Conservation (phyloP, 2,113 vertebrate species). For the Microtus oregoni region DNA sequence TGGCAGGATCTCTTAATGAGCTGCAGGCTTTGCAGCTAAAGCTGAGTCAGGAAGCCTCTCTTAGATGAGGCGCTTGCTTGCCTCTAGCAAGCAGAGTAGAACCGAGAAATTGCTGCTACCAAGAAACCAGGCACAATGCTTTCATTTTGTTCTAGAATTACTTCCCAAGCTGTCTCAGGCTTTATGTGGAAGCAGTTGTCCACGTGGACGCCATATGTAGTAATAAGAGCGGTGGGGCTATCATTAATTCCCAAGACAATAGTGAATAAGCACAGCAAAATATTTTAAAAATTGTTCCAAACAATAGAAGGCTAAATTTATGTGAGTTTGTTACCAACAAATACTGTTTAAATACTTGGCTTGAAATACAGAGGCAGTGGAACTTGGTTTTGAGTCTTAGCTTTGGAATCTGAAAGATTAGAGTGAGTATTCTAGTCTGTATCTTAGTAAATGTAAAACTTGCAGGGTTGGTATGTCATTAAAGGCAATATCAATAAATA, state of each 20-base stretch:
- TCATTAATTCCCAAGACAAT: background rate
- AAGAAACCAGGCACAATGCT: too few relatives aligned
- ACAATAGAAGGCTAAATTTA: constrained; percentile 30
- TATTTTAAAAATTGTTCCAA: background rate
- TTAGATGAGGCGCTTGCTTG: too few relatives aligned
- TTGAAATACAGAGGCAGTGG: constrained; percentile 19
- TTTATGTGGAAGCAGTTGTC: too few relatives aligned
- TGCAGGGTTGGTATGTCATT: background rate
- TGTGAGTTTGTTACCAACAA: background rate
- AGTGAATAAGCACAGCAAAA: background rate
- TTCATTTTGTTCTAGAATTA: too few relatives aligned
- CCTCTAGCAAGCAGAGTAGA: too few relatives aligned
- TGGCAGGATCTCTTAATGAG: too few relatives aligned
- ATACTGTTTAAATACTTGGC: background rate
- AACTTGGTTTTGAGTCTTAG: background rate
- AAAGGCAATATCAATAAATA: constrained; percentile 23
- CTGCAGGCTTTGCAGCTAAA: too few relatives aligned
- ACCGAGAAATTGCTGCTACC: too few relatives aligned
- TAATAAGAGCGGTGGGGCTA: too few relatives aligned
- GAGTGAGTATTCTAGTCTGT: background rate
- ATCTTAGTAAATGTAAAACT: constrained; percentile 15
- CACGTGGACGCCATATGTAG: too few relatives aligned
- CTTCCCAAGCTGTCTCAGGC: too few relatives aligned
- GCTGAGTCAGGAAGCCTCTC: too few relatives aligned
- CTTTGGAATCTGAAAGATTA: background rate